Evolutionary conservation across 1,140 invertebrate species (phyloP).

Genomic region (Leucophenga varia): DNA sequence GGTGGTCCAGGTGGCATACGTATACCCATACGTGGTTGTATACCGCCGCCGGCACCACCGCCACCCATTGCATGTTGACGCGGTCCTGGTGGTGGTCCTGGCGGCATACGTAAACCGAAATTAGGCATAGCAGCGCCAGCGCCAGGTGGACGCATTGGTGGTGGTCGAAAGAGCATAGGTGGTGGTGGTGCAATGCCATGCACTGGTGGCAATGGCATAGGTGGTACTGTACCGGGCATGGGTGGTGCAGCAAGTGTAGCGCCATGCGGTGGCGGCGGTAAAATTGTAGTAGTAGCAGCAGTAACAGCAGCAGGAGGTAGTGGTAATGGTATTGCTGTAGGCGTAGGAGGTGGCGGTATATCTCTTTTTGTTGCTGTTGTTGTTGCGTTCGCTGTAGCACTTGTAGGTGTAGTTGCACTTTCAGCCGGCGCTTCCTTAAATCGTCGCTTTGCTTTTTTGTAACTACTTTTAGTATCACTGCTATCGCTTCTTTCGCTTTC

Average conservation of each 20-base stretch:
- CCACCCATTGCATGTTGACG: constrained; percentile 63
- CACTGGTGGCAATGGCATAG: constrained; percentile 35
- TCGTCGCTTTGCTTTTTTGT: constrained; percentile 12
- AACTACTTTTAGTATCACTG: constrained; percentile 27
- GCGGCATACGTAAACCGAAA: constrained; percentile 58
- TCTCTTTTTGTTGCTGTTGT: constrained; percentile 10
- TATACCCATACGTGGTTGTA: constrained; percentile 55
- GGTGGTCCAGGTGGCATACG: constrained; percentile 68
- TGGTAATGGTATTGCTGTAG: constrained; percentile 26
- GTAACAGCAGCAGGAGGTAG: too few species aligned
- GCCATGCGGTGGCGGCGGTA: too few species aligned
- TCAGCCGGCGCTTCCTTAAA: constrained; percentile 13
- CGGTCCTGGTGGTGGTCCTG: constrained; percentile 65
- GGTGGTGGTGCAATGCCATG: constrained; percentile 38
- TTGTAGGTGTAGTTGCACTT: neutral
- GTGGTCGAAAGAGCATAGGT: constrained; percentile 63
- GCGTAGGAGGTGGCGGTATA: constrained; percentile 27
- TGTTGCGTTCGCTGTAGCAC: neutral
- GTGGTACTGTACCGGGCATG: constrained; percentile 24
- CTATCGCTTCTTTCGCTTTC: constrained; percentile 14
- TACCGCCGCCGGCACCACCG: too few species aligned
- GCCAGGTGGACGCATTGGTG: constrained; percentile 61
- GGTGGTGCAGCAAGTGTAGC: constrained; percentile 1
- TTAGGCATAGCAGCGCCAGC: constrained; percentile 33
- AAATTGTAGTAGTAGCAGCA: too few species aligned